Evolutionary conservation across 1,140 invertebrate species (phyloP).

Genomic region (Trachymyrmex septentrionalis): DNA sequence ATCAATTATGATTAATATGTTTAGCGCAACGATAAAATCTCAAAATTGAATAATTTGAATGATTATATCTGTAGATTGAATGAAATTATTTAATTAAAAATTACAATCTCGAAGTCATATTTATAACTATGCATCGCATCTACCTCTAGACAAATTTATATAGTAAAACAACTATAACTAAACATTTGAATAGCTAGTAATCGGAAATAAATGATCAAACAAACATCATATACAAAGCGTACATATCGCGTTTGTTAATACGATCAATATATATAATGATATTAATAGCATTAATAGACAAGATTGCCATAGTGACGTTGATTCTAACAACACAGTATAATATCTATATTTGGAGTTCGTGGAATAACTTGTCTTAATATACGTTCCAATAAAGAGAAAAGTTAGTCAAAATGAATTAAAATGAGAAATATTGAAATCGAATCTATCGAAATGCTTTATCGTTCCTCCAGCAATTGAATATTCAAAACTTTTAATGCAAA

Average conservation of each 20-base stretch:
- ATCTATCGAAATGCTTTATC: background rate
- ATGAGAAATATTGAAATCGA: background rate
- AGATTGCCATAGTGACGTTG: constrained; percentile 28
- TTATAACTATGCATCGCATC: background rate
- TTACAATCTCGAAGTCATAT: background rate
- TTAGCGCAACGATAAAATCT: background rate
- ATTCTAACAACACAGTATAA: constrained; percentile 10
- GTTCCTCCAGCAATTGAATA: background rate
- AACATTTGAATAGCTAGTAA: background rate
- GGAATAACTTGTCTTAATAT: constrained; percentile 1
- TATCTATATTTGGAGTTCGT: background rate
- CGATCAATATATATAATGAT: constrained; percentile 16
- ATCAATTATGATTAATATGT: too few species aligned
- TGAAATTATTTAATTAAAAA: background rate
- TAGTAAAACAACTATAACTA: background rate
- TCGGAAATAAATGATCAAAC: background rate
- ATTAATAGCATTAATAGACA: constrained; percentile 12
- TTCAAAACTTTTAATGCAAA: background rate
- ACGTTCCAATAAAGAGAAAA: background rate
- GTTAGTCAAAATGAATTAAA: background rate
- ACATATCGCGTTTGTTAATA: constrained; percentile 10
- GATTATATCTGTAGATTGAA: background rate
- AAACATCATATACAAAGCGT: background rate
- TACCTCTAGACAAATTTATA: background rate
- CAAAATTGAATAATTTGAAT: background rate